phyloP scores from a whole-genome alignment of 2,888 invertebrate species.

The Lasioglossum pauxillum region DNA sequence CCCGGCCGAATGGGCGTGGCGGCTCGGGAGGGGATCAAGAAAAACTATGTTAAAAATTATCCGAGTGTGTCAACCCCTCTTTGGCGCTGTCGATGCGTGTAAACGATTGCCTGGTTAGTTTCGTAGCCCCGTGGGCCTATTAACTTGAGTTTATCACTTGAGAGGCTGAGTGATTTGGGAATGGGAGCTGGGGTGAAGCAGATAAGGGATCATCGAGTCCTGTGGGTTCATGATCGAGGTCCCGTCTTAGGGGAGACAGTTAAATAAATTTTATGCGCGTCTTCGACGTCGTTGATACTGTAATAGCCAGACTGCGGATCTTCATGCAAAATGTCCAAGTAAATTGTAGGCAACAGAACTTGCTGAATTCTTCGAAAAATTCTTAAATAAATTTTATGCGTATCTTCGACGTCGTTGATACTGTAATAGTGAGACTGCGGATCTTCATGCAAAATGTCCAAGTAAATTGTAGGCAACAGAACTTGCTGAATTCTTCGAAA shows the following conservation, averaged over 20 bases:
- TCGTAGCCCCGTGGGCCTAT: neutral
- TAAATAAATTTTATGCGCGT: neutral
- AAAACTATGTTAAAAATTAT: slow-evolving; percentile 74
- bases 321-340: neutral
- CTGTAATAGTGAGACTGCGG: too few relatives aligned
- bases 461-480: too few relatives aligned
- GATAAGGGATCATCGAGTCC: neutral
- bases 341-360: too few relatives aligned
- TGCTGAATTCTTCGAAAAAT: neutral
- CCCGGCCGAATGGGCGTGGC: slow-evolving; percentile 76
- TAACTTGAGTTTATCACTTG: neutral
- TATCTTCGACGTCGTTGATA: too few relatives aligned
- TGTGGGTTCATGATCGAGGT: neutral
- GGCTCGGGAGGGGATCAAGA: slow-evolving; percentile 33
- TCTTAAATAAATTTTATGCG: too few relatives aligned
- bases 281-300: neutral
- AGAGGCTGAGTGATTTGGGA: neutral
- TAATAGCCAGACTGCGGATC: neutral
- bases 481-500: too few relatives aligned
- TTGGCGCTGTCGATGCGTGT: slow-evolving; percentile 53
- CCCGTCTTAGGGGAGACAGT: neutral
- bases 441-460: too few relatives aligned
- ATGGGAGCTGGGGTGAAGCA: neutral
- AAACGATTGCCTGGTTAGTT: slow-evolving; percentile 20
- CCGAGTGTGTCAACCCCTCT: slow-evolving; percentile 59